Conservation (phyloP, 2,888 invertebrate genomes). For the Drosophila birchii region DNA sequence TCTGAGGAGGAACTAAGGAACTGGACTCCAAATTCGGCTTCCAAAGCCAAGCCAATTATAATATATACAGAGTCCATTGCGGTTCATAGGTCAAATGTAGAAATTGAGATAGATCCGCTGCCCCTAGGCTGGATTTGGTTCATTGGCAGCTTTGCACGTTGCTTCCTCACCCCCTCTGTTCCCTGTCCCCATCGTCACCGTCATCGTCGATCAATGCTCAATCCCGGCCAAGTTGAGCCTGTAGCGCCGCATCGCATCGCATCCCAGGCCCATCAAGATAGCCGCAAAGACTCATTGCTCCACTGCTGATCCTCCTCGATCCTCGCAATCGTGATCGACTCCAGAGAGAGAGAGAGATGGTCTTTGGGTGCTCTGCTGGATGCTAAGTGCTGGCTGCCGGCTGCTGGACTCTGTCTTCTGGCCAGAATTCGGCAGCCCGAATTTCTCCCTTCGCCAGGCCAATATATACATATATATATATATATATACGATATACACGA, state of each 20-base stretch:
- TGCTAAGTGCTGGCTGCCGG: constrained; percentile 6
- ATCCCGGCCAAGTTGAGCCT: constrained; percentile 49
- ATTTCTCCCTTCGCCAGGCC: constrained; percentile 27
- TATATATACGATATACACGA: constrained; percentile 43
- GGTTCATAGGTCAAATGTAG: constrained; percentile 77
- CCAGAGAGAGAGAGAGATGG: constrained; percentile 8
- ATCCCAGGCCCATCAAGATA: constrained; percentile 70
- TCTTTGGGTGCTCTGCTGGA: constrained; percentile 9
- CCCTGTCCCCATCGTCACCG: constrained; percentile 42
- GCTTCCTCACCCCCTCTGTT: constrained; percentile 4
- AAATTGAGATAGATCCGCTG: constrained; percentile 37
- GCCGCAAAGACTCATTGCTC: constrained; percentile 20
- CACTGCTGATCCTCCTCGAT: background rate
- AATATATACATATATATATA: background rate
- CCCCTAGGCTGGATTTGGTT: constrained; percentile 63
- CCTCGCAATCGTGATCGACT: constrained; percentile 72
- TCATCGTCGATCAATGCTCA: constrained; percentile 65
- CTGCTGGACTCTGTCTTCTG: constrained; percentile 11
- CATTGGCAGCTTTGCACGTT: constrained; percentile 80
- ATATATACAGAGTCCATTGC: constrained; percentile 69
- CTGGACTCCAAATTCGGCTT: no score
- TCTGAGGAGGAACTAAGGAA: constrained; percentile 38
- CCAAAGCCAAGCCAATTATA: no score
- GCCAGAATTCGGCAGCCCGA: constrained; percentile 65
- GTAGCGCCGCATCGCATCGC: constrained; percentile 67